phyloP scores from a whole-genome alignment of 1,140 invertebrate species.

The Cyclina sinensis region DNA sequence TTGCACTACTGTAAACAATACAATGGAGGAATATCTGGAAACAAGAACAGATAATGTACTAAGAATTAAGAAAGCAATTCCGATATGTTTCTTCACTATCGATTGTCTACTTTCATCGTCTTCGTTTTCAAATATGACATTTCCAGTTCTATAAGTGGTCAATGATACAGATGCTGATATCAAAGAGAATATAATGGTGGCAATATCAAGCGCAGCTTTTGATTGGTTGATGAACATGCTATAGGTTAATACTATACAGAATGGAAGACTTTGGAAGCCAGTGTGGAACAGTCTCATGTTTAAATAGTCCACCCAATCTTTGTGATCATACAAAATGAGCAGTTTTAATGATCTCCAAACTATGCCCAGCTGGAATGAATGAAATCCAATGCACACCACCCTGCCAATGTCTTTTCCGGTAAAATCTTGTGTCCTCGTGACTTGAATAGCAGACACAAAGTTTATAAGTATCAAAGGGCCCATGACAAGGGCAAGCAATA shows the following conservation, averaged over 20 bases:
- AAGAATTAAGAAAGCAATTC: slow-evolving; percentile 23
- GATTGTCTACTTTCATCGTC: slow-evolving; percentile 11
- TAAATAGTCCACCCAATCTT: slow-evolving; percentile 59
- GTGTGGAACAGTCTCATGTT: slow-evolving; percentile 55
- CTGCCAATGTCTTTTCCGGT: slow-evolving; percentile 47
- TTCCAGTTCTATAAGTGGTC: slow-evolving; percentile 28
- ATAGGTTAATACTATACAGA: slow-evolving; percentile 39
- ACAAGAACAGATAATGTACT: slow-evolving; percentile 46
- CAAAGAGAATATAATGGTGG: slow-evolving; percentile 35
- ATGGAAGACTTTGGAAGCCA: slow-evolving; percentile 64
- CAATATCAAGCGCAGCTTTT: slow-evolving; percentile 23
- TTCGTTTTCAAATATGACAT: slow-evolving; percentile 13
- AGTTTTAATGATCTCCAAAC: slow-evolving; percentile 60
- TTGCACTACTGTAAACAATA: slow-evolving; percentile 45
- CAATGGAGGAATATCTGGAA: slow-evolving; percentile 52
- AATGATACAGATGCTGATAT: slow-evolving; percentile 52
- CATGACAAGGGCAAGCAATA: slow-evolving; percentile 55
- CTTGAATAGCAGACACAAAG: slow-evolving; percentile 58
- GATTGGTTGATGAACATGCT: slow-evolving; percentile 46
- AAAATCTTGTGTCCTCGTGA: slow-evolving; percentile 60
- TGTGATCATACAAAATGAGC: slow-evolving; percentile 52
- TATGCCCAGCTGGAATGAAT: slow-evolving; percentile 61
- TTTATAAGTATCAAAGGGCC: slow-evolving; percentile 53
- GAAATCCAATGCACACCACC: slow-evolving; percentile 51
- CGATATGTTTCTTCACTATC: slow-evolving; percentile 2